These are phyloP conservation scores for Griposia aprilina DNA, from an alignment of 2,888 invertebrate species.

Conservation along the genomic window DNA sequence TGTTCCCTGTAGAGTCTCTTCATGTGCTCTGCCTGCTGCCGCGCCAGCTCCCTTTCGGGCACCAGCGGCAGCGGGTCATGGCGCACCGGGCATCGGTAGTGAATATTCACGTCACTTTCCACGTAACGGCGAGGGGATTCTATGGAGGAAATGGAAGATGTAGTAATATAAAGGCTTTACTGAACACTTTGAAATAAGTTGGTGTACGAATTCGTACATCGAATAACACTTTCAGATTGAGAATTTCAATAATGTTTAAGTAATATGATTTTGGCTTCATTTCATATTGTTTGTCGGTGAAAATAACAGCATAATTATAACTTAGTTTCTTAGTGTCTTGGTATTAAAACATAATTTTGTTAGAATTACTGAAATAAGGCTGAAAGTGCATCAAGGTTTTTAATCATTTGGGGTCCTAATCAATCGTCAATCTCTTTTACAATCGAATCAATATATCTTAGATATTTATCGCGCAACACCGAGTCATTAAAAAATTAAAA, in stretches of 20 bases:
- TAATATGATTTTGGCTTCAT: neutral
- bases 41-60: slow-evolving; percentile 96
- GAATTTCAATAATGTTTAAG: neutral
- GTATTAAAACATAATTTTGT: neutral
- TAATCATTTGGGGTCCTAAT: neutral
- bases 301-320: neutral
- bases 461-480: neutral
- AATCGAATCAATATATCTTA: neutral
- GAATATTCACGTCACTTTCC: slow-evolving; percentile 98
- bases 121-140: slow-evolving; percentile 97
- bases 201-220: neutral
- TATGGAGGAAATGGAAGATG: slow-evolving; percentile 73
- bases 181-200: neutral
- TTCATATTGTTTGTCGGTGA: neutral
- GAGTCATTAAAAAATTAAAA: neutral
- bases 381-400: too few relatives aligned
- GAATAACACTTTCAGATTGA: neutral
- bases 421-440: neutral
- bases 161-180: neutral
- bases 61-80: slow-evolving; percentile 96
- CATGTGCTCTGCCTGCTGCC: slow-evolving; percentile 97
- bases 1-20: slow-evolving; percentile 97
- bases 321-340: neutral
- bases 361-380: neutral
- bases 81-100: slow-evolving; percentile 97